Conservation (phyloP, 2,888 invertebrate species). For the Pristionchus arcanus region DNA sequence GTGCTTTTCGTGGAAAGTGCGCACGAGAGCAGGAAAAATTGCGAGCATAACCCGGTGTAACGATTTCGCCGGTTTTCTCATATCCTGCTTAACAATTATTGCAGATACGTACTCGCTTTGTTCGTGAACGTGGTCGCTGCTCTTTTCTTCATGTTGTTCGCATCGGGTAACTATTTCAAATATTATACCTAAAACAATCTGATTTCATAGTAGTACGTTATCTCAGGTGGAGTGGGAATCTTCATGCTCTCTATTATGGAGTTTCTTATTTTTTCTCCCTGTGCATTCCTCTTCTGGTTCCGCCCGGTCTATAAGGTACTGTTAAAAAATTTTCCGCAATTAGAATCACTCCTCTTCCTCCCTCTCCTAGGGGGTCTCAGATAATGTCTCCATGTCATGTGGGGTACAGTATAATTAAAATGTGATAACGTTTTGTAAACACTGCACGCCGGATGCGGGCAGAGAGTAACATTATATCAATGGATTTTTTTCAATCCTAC, state of each 20-base stretch:
- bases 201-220: not conserved
- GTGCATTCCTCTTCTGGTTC: conserved; percentile 99
- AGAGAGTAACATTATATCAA: too few species aligned
- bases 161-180: conserved; percentile 62
- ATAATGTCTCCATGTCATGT: too few species aligned
- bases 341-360: too few species aligned
- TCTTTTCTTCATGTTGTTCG: conserved; percentile 86
- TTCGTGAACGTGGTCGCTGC: conserved; percentile 91
- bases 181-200: conserved; percentile 82
- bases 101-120: conserved; percentile 88
- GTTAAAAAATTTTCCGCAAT: not conserved
- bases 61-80: too few species aligned
- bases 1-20: too few species aligned
- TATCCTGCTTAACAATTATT: not conserved
- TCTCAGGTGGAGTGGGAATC: conserved; percentile 80
- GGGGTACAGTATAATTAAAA: too few species aligned
- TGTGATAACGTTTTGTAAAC: too few species aligned
- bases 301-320: conserved; percentile 96
- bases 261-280: conserved; percentile 92
- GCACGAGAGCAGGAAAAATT: too few species aligned
- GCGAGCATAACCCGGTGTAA: too few species aligned
- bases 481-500: too few species aligned
- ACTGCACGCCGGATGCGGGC: too few species aligned
- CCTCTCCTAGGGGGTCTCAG: too few species aligned
- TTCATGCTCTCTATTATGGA: conserved; percentile 93